These are phyloP conservation scores for Acipenser transmontanus DNA, from an alignment of 2,797 vertebrate species.

Conservation along the genomic window DNA sequence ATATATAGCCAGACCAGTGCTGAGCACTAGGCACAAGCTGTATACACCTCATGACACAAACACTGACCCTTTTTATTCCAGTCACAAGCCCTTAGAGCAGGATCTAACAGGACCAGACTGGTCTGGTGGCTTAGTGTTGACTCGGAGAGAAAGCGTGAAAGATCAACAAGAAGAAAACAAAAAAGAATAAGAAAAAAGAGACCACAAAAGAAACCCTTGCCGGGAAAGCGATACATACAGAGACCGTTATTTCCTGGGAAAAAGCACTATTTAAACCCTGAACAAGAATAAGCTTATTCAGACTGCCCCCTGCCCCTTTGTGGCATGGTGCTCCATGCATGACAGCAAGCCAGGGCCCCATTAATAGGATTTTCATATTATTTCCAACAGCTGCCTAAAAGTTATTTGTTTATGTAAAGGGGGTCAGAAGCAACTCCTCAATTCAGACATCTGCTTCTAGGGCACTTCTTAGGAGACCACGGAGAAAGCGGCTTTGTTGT, in stretches of 20 bases:
- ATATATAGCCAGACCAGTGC: not conserved
- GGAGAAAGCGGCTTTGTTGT: constrained; percentile 13
- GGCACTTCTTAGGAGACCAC: constrained; percentile 59
- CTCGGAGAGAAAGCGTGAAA: constrained; percentile 32
- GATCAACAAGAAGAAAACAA: constrained; percentile 44
- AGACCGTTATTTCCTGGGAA: constrained; percentile 71
- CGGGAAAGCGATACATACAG: constrained; percentile 53
- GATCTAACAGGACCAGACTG: constrained; percentile 13
- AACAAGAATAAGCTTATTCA: constrained; percentile 54
- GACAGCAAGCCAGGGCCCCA: constrained; percentile 61
- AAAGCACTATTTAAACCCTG: constrained; percentile 56
- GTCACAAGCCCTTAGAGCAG: not conserved
- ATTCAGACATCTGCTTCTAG: constrained; percentile 75
- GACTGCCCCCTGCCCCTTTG: constrained; percentile 64
- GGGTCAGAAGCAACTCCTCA: constrained; percentile 57
- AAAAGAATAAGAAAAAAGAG: constrained; percentile 24
- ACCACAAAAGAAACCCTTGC: constrained; percentile 55
- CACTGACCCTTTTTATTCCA: not conserved
- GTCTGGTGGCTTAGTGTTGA: constrained; percentile 13
- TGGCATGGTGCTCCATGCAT: constrained; percentile 55
- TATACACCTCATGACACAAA: not conserved
- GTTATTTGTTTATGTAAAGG: constrained; percentile 77
- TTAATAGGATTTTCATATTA: constrained; percentile 80
- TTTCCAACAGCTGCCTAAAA: constrained; percentile 77
- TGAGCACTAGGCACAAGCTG: not conserved